Evolutionary conservation across 2,888 invertebrate species (phyloP).

Genomic region (Ferdinandea cuprea): DNA sequence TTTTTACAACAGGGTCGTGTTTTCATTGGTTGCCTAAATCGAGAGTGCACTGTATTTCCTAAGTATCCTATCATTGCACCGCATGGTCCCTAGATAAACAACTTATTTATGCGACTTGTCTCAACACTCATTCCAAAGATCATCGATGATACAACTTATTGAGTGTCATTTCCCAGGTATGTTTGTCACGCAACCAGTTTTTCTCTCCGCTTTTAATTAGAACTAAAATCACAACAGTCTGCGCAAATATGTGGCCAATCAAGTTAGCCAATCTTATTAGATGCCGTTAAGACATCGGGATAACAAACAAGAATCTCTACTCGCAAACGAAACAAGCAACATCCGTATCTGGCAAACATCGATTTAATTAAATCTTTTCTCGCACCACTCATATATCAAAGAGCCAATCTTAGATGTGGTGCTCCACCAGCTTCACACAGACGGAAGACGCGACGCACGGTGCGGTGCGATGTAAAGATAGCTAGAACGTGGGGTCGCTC

Average conservation of each 20-base stretch:
- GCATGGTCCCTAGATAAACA: too few species aligned
- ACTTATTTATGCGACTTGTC: too few species aligned
- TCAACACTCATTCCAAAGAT: too few species aligned
- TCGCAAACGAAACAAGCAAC: conserved; percentile 26
- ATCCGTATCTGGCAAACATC: conserved; percentile 61
- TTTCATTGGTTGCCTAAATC: too few species aligned
- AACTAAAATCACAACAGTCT: conserved; percentile 54
- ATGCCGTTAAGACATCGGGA: conserved; percentile 34
- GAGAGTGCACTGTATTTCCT: too few species aligned
- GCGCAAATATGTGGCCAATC: conserved; percentile 66
- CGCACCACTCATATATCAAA: conserved; percentile 61
- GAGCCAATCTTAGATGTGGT: conserved; percentile 37
- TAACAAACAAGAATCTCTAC: conserved; percentile 41
- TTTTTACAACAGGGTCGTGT: too few species aligned
- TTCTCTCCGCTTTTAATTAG: conserved; percentile 45
- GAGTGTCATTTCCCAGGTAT: too few species aligned
- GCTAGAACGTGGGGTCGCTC: background rate
- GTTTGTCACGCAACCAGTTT: conserved; percentile 3
- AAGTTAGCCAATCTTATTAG: conserved; percentile 65
- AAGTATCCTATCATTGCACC: too few species aligned
- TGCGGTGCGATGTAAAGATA: background rate
- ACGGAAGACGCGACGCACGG: background rate
- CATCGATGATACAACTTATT: too few species aligned
- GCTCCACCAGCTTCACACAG: conserved; percentile 24
- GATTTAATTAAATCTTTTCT: conserved; percentile 72